These are phyloP conservation scores for Apamea anceps DNA, from an alignment of 2,888 invertebrate species.

Conservation along the genomic window DNA sequence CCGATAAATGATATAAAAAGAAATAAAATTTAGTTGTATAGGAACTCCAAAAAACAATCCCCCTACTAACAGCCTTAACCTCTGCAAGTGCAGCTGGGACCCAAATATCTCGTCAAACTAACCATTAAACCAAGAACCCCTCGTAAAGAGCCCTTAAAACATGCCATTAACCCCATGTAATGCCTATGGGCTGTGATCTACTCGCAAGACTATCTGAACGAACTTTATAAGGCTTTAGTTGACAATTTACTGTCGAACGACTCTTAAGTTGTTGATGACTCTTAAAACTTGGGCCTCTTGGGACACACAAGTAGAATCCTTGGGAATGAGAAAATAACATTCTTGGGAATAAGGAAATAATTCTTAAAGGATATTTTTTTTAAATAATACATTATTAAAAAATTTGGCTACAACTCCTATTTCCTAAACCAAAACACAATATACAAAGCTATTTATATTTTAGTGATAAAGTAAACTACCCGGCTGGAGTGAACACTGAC, in stretches of 20 bases:
- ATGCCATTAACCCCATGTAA: slow-evolving; percentile 32
- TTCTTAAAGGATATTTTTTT: not conserved
- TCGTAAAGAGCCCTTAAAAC: slow-evolving; percentile 37
- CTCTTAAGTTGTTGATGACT: slow-evolving; percentile 1
- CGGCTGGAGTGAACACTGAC: not conserved
- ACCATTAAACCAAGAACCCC: slow-evolving; percentile 37
- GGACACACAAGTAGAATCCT: not conserved
- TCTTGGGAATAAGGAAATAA: not conserved
- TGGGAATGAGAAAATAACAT: slow-evolving; percentile 1
- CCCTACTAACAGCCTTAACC: slow-evolving; percentile 3
- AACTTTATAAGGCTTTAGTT: slow-evolving; percentile 38
- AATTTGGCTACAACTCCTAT: not conserved
- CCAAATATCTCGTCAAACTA: slow-evolving; percentile 10
- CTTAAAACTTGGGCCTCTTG: not conserved
- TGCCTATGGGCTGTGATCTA: slow-evolving; percentile 36
- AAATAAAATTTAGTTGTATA: no score
- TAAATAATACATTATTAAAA: not conserved
- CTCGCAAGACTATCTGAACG: slow-evolving; percentile 24
- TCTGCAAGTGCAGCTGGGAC: slow-evolving; percentile 33
- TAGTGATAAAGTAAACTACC: not conserved
- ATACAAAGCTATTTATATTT: not conserved
- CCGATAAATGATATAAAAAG: no score
- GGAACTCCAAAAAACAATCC: not conserved
- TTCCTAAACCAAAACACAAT: not conserved
- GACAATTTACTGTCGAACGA: slow-evolving; percentile 50